Evolutionary conservation across 2,797 vertebrate species (phyloP).

Genomic region (Tadarida brasiliensis): DNA sequence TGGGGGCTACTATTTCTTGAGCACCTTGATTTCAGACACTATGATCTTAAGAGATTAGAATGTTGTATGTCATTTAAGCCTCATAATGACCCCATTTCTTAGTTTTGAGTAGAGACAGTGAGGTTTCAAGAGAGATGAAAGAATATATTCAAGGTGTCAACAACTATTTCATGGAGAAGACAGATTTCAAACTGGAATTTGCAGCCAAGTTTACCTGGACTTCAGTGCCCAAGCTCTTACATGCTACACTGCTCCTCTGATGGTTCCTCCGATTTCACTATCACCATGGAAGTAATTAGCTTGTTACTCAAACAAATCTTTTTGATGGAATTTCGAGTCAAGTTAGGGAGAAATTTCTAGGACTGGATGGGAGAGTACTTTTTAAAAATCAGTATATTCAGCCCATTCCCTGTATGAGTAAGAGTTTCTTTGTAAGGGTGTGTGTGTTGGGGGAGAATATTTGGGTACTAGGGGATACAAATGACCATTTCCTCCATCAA

Average conservation of each 20-base stretch:
- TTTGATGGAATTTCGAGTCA: constrained; percentile 60
- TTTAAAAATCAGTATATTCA: constrained; percentile 57
- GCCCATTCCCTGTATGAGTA: neutral
- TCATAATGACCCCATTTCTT: constrained; percentile 41
- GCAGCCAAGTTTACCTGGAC: constrained; percentile 56
- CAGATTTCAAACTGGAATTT: constrained; percentile 50
- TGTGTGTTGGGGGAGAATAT: neutral
- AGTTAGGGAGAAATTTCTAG: constrained; percentile 38
- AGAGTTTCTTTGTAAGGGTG: neutral
- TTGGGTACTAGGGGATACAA: neutral
- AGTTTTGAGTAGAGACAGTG: constrained; percentile 52
- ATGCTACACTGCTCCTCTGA: neutral
- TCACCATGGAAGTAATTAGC: constrained; percentile 11
- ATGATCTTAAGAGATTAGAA: constrained; percentile 45
- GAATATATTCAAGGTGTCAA: constrained; percentile 15
- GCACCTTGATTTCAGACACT: constrained; percentile 4
- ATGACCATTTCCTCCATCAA: constrained; percentile 22
- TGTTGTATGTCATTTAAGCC: constrained; percentile 18
- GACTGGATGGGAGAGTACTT: neutral
- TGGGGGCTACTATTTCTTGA: constrained; percentile 45
- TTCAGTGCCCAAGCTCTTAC: constrained; percentile 45
- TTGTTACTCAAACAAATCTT: constrained; percentile 23
- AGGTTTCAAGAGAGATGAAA: constrained; percentile 49
- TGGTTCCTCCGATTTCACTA: constrained; percentile 13
- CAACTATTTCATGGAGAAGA: constrained; percentile 34